Conservation (phyloP, 2,888 invertebrate genomes). For the Lamellibrachia satsuma region DNA sequence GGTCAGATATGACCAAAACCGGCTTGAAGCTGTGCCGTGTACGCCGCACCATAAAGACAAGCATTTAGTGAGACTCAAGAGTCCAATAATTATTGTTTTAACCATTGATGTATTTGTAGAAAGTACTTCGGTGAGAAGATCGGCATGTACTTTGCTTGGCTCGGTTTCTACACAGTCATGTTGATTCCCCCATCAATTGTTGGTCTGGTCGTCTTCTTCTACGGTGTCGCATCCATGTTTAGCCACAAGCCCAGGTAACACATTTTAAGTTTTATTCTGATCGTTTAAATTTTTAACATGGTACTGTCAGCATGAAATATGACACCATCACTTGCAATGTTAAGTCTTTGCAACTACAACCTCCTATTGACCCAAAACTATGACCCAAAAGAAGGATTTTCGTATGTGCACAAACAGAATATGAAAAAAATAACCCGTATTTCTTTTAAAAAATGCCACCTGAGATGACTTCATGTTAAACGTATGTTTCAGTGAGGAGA, state of each 20-base stretch:
- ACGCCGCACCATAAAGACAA: no score
- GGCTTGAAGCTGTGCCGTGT: no score
- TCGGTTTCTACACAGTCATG: slow-evolving; percentile 94
- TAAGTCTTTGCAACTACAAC: background rate
- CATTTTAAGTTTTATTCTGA: background rate
- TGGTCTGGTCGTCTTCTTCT: slow-evolving; percentile 59
- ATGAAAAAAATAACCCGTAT: no score
- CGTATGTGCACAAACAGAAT: background rate
- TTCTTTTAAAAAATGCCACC: no score
- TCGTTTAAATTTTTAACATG: background rate
- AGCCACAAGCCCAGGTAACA: slow-evolving; percentile 52
- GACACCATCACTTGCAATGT: background rate
- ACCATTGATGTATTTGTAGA: slow-evolving; percentile 43
- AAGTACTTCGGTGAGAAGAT: slow-evolving; percentile 68
- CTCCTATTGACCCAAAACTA: background rate
- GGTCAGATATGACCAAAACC: no score
- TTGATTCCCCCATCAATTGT: slow-evolving; percentile 73
- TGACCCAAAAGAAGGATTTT: background rate
- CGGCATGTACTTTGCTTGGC: slow-evolving; percentile 90
- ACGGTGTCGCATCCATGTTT: slow-evolving; percentile 53
- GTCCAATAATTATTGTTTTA: background rate
- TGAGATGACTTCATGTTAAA: background rate
- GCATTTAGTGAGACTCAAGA: no score
- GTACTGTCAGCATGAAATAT: background rate
- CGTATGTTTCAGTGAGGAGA: slow-evolving; percentile 37